Percentiles rank a stretch among this genome's conserved stretches.
Conservation (phyloP, 2,797 vertebrate species). For the Syncerus caffer region DNA sequence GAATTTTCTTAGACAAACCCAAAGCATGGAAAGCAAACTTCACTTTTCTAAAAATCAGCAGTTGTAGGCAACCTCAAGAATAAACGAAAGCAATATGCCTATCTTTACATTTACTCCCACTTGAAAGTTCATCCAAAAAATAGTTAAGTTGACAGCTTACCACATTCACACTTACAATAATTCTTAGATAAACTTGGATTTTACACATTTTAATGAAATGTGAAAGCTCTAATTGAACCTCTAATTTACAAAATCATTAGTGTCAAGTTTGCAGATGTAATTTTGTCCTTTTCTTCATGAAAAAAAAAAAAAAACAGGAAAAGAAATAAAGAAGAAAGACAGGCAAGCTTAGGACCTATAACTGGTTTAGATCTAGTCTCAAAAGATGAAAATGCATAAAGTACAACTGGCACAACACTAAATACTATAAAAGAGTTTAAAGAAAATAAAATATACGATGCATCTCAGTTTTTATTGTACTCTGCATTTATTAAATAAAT, state of each 20-base stretch:
- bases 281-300: constrained; percentile 32
- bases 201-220: constrained; percentile 36
- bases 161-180: constrained; percentile 70
- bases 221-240: constrained; percentile 32
- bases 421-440: neutral
- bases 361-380: neutral
- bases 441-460: neutral
- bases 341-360: neutral
- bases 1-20: constrained; percentile 36
- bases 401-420: neutral
- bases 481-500: neutral
- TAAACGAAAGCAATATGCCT: constrained; percentile 74
- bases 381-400: neutral
- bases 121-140: constrained; percentile 72
- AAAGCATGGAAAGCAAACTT: constrained; percentile 47
- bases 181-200: constrained; percentile 57
- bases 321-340: neutral
- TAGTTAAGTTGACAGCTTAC: constrained; percentile 78
- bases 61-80: constrained; percentile 66
- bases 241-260: constrained; percentile 35
- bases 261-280: neutral
- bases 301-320: neutral
- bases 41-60: constrained; percentile 64
- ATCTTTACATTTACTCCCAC: constrained; percentile 79
- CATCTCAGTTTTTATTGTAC: neutral